Evolutionary conservation across 2,113 vertebrate genomes (phyloP), one percentile per base, ranked within the genome.

Genomic region (Kryptolebias marmoratus): DNA sequence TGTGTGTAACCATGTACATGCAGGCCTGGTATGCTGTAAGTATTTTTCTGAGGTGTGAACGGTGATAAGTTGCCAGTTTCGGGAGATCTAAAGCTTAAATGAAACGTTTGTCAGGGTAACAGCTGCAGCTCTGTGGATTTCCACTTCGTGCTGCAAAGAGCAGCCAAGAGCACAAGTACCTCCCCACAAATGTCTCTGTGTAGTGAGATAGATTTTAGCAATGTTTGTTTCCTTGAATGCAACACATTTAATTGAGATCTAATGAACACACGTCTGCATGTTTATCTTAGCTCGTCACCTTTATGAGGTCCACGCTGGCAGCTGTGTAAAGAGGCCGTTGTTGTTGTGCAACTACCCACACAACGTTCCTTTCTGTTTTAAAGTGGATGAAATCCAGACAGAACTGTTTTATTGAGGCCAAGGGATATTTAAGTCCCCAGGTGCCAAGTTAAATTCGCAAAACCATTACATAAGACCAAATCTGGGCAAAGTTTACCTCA

Each of bases 391-490:
- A 1, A 45, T 91, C 85, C 86, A 90, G 85, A 65, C 44, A 82
- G 14, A 69, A 30, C 74, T 54, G 63, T 74, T 86, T 85, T 70
- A 85, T 61, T 64, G 44, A 75, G 67, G 74, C 62, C 53, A 42
- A 71, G 64, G 75, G 72, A 54, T 86, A 73, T 88, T 90, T 84
- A 49, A 85, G 61, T 77, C 77, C 71, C 58, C 30, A 68, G 68
- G 71, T 85, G 73, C 68, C 8, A 8, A 55, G 77, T 74, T 77
- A 90, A 79, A 88, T 75, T 86, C 81, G 74, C 82, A 81, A 77
- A 72, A 88, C 68, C 58, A 77, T 91, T 91, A 71, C 68, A 83
- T 84, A 87, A 89, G 64, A 77, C 30, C 54, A 75, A 87, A 79
- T 77, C 64, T 74, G 80, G 67, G 71, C 65, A 75, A 64, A 63